Conservation (phyloP, 2,113 vertebrate species). For the Ochotona curzoniae region DNA sequence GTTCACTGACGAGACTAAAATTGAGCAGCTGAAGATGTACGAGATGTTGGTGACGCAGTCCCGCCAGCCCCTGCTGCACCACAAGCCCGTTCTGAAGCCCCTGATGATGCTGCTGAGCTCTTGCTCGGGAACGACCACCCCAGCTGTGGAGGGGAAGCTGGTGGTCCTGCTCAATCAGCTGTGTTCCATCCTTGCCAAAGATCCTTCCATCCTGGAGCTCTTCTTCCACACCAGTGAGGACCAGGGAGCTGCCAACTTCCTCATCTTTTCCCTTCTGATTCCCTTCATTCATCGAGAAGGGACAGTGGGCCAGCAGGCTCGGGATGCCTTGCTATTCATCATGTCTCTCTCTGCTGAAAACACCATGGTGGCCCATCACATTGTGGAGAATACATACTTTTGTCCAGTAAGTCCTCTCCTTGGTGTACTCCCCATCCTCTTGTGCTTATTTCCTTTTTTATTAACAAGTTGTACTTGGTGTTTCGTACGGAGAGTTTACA, state of each 20-base stretch:
- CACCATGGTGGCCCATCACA: constrained; percentile 92
- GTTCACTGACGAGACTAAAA: constrained; percentile 97
- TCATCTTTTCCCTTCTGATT: constrained; percentile 98
- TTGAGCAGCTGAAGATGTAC: constrained; percentile 98
- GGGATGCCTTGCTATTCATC: constrained; percentile 96
- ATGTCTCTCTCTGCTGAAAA: constrained; percentile 98
- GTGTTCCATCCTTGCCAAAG: constrained; percentile 96
- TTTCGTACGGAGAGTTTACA: neutral
- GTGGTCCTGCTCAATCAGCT: constrained; percentile 95
- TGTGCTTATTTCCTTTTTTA: neutral
- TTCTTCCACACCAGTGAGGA: constrained; percentile 99
- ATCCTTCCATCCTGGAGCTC: constrained; percentile 95
- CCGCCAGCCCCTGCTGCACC: constrained; percentile 95
- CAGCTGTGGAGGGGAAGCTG: constrained; percentile 92
- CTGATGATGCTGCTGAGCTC: constrained; percentile 98
- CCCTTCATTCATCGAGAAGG: constrained; percentile 98
- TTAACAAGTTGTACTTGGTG: neutral
- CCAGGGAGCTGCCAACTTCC: constrained; percentile 98
- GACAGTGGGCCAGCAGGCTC: constrained; percentile 95
- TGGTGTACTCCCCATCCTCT: neutral
- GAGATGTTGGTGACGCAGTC: constrained; percentile 96
- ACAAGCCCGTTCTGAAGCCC: constrained; percentile 96
- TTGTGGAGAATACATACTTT: constrained; percentile 97
- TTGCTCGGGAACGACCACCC: constrained; percentile 90
- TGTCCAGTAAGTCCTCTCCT: constrained; percentile 92